Conservation (phyloP, 2,113 vertebrate species). For the Scomber colias region DNA sequence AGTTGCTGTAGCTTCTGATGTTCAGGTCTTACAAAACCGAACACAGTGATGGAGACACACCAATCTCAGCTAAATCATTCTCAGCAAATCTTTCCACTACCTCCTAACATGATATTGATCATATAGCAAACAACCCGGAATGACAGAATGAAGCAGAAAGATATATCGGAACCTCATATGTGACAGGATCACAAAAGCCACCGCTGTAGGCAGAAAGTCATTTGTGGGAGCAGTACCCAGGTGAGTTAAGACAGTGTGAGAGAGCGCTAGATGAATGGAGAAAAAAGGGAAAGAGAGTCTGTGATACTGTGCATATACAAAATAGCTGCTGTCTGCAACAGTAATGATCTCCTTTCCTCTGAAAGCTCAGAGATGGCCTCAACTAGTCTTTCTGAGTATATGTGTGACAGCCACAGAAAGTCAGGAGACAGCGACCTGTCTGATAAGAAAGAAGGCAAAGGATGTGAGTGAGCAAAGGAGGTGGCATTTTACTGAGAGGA, state of each 20-base stretch:
- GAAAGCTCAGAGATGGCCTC: conserved; percentile 73
- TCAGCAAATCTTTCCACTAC: conserved; percentile 59
- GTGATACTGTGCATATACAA: conserved; percentile 77
- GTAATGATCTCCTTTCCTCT: conserved; percentile 76
- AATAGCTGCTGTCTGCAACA: conserved; percentile 78
- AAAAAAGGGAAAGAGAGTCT: conserved; percentile 55
- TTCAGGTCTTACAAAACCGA: conserved; percentile 43
- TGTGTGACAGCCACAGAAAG: conserved; percentile 93
- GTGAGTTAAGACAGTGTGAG: conserved; percentile 62
- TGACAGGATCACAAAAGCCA: conserved; percentile 73
- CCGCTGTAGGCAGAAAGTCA: conserved; percentile 64
- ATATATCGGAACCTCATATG: conserved; percentile 37
- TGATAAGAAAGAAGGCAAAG: conserved; percentile 81
- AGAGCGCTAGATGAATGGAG: conserved; percentile 56
- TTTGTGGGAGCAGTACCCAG: conserved; percentile 56
- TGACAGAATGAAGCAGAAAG: conserved; percentile 46
- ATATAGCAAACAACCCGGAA: conserved; percentile 60
- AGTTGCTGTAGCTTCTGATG: conserved; percentile 35
- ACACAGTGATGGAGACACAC: conserved; percentile 27
- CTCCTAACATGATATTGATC: conserved; percentile 70
- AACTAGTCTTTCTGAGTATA: conserved; percentile 66
- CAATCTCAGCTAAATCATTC: conserved; percentile 42
- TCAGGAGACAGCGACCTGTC: conserved; percentile 94
- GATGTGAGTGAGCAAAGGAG: conserved; percentile 77
- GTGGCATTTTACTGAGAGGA: conserved; percentile 92